These are phyloP conservation scores for Chlorodrepanis virens DNA, from an alignment of 2,113 vertebrate genomes.

Conservation along the genomic window DNA sequence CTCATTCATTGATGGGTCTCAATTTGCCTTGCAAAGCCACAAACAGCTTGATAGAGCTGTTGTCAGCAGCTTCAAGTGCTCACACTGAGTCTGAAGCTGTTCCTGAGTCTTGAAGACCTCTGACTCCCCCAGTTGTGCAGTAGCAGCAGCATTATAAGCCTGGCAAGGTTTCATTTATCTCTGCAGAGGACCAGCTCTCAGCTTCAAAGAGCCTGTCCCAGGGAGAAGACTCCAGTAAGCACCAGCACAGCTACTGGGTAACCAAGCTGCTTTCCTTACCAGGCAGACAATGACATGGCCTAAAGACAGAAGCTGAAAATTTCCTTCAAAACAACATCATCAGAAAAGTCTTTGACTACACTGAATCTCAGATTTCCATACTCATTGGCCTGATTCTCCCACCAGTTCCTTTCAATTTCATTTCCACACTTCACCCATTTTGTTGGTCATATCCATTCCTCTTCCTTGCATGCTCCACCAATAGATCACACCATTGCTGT, in stretches of 20 bases:
- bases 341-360: not conserved
- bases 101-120: not conserved
- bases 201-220: not conserved
- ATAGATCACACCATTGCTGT: not conserved
- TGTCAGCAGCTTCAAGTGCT: not conserved
- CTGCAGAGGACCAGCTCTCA: not conserved
- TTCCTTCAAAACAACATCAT: not conserved
- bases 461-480: not conserved
- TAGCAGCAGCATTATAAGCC: not conserved
- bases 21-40: not conserved
- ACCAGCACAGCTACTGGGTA: not conserved
- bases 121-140: not conserved
- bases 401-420: not conserved
- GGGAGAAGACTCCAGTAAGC: not conserved
- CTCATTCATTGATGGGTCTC: not conserved
- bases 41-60: not conserved
- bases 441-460: not conserved
- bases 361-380: not conserved
- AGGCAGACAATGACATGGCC: not conserved
- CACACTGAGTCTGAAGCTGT: not conserved
- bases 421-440: not conserved
- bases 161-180: not conserved
- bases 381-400: not conserved
- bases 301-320: not conserved
- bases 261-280: not conserved